Conservation (phyloP, 2,888 invertebrate genomes). For the Coecobrya sp. region DNA sequence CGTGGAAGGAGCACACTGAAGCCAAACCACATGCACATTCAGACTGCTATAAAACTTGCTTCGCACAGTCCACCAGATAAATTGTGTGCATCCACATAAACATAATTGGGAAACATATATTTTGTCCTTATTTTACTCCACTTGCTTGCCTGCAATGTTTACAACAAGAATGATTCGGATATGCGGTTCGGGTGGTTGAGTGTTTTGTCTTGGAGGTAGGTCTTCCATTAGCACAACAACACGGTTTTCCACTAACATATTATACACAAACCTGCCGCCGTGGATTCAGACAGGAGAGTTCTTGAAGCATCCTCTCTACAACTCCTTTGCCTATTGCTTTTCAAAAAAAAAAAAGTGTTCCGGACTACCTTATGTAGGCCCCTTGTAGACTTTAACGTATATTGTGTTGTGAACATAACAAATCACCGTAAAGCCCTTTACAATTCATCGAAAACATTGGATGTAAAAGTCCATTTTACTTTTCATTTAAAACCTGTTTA, state of each 20-base stretch:
- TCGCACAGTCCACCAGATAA: constrained; percentile 40
- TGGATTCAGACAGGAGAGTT: background rate
- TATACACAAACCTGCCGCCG: background rate
- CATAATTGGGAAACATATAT: constrained; percentile 57
- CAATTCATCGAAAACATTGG: constrained; percentile 18
- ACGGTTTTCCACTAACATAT: constrained; percentile 58
- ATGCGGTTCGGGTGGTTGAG: constrained; percentile 63
- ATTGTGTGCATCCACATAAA: constrained; percentile 61
- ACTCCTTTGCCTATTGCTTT: background rate
- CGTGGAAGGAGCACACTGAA: background rate
- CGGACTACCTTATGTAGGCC: no score
- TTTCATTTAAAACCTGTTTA: constrained; percentile 15
- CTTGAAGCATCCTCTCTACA: constrained; percentile 25
- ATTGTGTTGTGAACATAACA: background rate
- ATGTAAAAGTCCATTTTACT: background rate
- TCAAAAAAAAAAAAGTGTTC: no score
- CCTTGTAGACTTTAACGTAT: background rate
- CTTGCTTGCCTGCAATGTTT: background rate
- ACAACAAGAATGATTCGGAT: constrained; percentile 43
- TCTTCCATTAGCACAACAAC: constrained; percentile 57
- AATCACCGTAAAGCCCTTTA: constrained; percentile 55
- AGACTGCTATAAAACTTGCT: background rate
- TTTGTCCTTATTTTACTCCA: background rate
- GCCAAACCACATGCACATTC: constrained; percentile 55
- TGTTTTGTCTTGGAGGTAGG: constrained; percentile 66